These are phyloP conservation scores for Orcinus orca DNA, from an alignment of 2,113 vertebrate species.

Conservation along the genomic window DNA sequence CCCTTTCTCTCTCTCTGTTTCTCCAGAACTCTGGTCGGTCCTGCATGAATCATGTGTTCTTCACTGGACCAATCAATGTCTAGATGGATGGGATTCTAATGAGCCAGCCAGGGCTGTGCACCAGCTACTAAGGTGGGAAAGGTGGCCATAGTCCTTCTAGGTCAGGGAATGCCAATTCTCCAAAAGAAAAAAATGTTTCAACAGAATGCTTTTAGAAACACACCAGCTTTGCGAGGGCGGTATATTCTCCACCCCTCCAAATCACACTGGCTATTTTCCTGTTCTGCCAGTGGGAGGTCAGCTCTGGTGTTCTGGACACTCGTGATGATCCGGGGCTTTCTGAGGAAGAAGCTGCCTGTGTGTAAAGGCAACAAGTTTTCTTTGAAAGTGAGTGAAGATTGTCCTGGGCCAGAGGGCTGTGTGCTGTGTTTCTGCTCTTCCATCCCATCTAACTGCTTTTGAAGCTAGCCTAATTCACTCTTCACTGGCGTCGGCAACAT, in stretches of 20 bases:
- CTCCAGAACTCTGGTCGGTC: background rate
- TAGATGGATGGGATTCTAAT: background rate
- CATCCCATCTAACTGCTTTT: background rate
- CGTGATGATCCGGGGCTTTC: background rate
- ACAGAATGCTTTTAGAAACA: constrained; percentile 23
- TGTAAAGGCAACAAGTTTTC: background rate
- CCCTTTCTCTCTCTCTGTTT: background rate
- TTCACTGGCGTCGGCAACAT: background rate
- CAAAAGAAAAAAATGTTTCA: background rate
- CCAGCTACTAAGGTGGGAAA: background rate
- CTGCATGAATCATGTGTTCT: background rate
- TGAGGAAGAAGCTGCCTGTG: background rate
- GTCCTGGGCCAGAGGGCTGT: background rate
- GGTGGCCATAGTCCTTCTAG: background rate
- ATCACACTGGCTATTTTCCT: background rate
- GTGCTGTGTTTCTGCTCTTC: background rate
- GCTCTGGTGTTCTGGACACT: background rate
- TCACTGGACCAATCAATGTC: background rate
- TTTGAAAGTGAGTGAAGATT: background rate
- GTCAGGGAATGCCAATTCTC: background rate
- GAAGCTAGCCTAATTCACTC: constrained; percentile 42
- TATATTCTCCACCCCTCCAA: background rate
- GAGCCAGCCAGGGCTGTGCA: background rate
- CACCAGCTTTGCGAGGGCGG: background rate
- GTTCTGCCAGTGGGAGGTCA: background rate